phyloP scores from a whole-genome alignment of 2,888 invertebrate genomes.

The Monopis laevigella region DNA sequence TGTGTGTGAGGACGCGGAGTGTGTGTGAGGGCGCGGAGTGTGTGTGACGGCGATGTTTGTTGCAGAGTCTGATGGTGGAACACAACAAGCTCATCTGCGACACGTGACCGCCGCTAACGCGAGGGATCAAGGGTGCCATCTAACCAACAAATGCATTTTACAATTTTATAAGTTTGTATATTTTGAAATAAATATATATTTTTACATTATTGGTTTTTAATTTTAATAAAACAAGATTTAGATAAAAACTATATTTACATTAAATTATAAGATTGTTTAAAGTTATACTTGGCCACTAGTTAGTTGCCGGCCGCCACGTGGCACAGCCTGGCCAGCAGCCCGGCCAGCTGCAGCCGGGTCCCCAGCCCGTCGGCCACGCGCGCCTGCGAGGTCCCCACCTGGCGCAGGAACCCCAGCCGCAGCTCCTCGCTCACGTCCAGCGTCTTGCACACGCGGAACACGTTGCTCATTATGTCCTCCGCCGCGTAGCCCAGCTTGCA shows the following conservation, averaged over 20 bases:
- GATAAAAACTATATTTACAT: too few relatives aligned
- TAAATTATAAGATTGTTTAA: too few relatives aligned
- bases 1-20: too few relatives aligned
- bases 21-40: too few relatives aligned
- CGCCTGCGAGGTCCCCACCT: constrained; percentile 92
- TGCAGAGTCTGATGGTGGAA: constrained; percentile 67
- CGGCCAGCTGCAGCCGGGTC: constrained; percentile 90
- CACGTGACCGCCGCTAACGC: not conserved
- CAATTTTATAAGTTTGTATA: not conserved
- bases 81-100: constrained; percentile 45
- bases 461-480: constrained; percentile 95
- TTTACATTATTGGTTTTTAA: not conserved
- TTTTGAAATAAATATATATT: constrained; percentile 1
- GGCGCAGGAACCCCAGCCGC: constrained; percentile 87
- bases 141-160: not conserved
- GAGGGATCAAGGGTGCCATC: too few relatives aligned
- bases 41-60: too few relatives aligned
- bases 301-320: constrained; percentile 34
- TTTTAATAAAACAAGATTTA: not conserved
- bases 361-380: constrained; percentile 89
- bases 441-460: constrained; percentile 93
- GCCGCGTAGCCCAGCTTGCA: constrained; percentile 96
- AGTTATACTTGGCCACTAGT: too few relatives aligned
- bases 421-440: constrained; percentile 82
- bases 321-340: constrained; percentile 86